phyloP scores from a whole-genome alignment of 2,113 vertebrate species.

The Sturnus vulgaris region DNA sequence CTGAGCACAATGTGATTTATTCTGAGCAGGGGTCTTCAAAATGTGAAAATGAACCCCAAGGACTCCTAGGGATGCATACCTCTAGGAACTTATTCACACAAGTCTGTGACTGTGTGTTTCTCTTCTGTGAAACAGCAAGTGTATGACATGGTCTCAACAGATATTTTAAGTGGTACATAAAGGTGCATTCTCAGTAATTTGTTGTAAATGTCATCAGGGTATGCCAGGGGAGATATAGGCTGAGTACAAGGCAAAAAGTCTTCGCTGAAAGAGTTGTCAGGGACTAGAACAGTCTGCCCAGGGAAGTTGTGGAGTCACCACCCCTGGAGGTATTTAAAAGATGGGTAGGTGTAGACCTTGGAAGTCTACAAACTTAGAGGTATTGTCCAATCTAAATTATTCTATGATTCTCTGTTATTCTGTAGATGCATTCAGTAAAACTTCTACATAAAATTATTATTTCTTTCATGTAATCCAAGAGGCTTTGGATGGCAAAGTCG shows the following conservation, averaged over 20 bases:
- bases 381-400: not conserved
- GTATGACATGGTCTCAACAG: not conserved
- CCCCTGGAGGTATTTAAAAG: not conserved
- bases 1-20: not conserved
- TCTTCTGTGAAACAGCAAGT: not conserved
- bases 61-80: not conserved
- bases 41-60: not conserved
- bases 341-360: not conserved
- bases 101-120: not conserved
- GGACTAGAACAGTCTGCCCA: not conserved
- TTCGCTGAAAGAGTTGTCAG: not conserved
- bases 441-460: not conserved
- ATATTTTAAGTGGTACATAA: not conserved
- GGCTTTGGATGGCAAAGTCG: not conserved
- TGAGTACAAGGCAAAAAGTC: not conserved
- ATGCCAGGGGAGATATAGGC: too few relatives aligned
- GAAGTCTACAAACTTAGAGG: fast-evolving
- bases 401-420: not conserved
- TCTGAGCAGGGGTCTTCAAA: not conserved
- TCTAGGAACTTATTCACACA: not conserved
- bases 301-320: not conserved
- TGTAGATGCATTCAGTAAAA: not conserved
- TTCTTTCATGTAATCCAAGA: not conserved
- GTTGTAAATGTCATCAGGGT: not conserved
- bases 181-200: not conserved